Evolutionary conservation across 2,888 invertebrate genomes (phyloP), one percentile per base, ranked within the genome.

Genomic region (Encarsia formosa): DNA sequence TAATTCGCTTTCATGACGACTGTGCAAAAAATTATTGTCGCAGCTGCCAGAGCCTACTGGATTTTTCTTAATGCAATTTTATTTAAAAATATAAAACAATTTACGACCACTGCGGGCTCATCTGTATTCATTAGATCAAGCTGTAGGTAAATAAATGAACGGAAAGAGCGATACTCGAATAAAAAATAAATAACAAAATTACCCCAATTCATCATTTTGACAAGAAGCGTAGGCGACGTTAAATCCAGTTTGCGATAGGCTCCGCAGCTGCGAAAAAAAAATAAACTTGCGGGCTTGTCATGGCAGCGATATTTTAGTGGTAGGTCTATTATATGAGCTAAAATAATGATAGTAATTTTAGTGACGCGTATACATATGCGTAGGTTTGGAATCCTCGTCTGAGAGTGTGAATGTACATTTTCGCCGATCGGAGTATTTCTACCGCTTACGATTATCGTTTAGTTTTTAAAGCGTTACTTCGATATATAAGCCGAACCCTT

Each of bases 1-100:
- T 16, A 45, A 38, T 29, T 63, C 59, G 70, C 71, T 71, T 70
- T 70, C 67, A 68, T 61, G 71, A 68, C 63, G 70, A 72, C 64
- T 57, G 68, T 54, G 59, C 57, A 57, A 31, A 54, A 24, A n/a
- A 35, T 49, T 26, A 18, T 56, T 58, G 61, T 65, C 62, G 63
- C 63, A 67, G 64, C 64, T 56, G 69, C 69, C 65, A 54, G 69
- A 68, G 70, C 65, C 67, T 62, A 54, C 50, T 47, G 57, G 58
- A 58, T 55, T 49, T 56, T 43, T 45, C 29, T 38, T 29, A 48
- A 47, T 48, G 26, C 26, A 6, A 26, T 11, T n/a, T n/a, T n/a
- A n/a, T n/a, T n/a, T n/a, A n/a, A n/a, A n/a, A n/a, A n/a, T n/a
- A n/a, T n/a, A n/a, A n/a, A n/a, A n/a, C n/a, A n/a, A n/a, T n/a